Evolutionary conservation across 2,888 invertebrate species (phyloP), one percentile per base, ranked within the genome.

Genomic region (Conomelus anceps): DNA sequence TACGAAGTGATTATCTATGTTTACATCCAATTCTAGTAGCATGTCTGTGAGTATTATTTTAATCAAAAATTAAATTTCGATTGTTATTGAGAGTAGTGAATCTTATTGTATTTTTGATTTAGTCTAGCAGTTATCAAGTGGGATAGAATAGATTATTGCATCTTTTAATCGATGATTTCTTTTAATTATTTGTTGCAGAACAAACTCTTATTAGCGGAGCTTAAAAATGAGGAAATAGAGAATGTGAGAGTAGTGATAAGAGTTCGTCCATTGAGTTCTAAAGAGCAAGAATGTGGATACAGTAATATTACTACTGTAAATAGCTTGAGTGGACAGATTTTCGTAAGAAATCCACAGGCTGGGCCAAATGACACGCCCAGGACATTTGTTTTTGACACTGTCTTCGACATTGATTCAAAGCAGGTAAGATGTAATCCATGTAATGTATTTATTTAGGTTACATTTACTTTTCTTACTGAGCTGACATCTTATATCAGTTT

Each of bases 231-330:
- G 22, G 96, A 96, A 92, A 95, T 96, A 90, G 99, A 99, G 94
- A 99, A 98, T 95, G 99, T 99, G 85, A 96, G 98, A 88, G 99
- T 99, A 88, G 98, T 98, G 90, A 98, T 99, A 22, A 95, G 99
- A 89, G 97, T 98, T 91, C 96, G 99, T 88, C 99, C 99, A 0
- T 95, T 99, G 94, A 98, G 97, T 93, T 96, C 96, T 92, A 96
- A 96, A 92, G 99, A 99, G 94, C 94, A 95, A 91, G 94, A 95
- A 90, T 95, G 96, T 89, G 96, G 96, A 20, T 95, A 96, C 89
- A 95, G 95, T 92, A 95, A 95, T 93, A 96, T 98, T 90, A 96
- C 98, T 0, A 95, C 96, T 41, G 96, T 98, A 91, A 97, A 98
- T 92, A 94, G 95, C 41, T 94, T 96, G 90, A 96, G 97, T 93